A percentile compares a stretch with the other conserved stretches of the same genome.
These are phyloP conservation scores for Orussus abietinus DNA, from an alignment of 1,140 invertebrate species.

Conservation along the genomic window DNA sequence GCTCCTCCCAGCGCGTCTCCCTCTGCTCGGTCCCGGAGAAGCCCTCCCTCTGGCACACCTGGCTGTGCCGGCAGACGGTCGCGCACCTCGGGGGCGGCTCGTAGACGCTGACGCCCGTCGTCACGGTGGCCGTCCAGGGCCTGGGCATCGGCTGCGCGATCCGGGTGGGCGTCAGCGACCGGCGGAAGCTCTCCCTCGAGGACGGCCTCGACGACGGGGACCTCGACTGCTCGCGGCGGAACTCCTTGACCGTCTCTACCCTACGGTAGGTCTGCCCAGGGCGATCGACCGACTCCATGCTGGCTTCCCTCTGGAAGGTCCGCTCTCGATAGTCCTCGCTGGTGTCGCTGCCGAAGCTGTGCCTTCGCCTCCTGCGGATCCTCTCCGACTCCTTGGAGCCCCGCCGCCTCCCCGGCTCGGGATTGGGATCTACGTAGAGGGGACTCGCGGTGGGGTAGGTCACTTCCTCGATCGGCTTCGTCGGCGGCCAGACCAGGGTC, in stretches of 20 bases:
- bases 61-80: conserved; percentile 26
- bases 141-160: conserved; percentile 45
- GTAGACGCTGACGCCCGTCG: conserved; percentile 31
- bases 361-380: conserved; percentile 25
- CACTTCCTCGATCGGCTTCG: conserved; percentile 43
- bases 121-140: conserved; percentile 48
- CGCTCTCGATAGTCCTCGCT: conserved; percentile 17
- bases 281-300: conserved; percentile 43
- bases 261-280: conserved; percentile 38
- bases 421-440: conserved; percentile 48
- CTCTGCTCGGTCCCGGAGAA: conserved; percentile 17
- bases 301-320: conserved; percentile 20
- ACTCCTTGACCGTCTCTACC: conserved; percentile 34
- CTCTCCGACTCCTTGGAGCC: conserved; percentile 27
- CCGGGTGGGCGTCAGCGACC: conserved; percentile 47
- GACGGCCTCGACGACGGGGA: conserved; percentile 32
- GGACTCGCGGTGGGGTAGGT: conserved; percentile 51
- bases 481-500: conserved; percentile 40
- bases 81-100: conserved; percentile 24
- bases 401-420: conserved; percentile 32
- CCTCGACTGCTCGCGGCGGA: conserved; percentile 22
- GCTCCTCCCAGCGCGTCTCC: conserved; percentile 27
- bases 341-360: conserved; percentile 21
- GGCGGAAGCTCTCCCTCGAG: conserved; percentile 40
- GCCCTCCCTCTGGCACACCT: conserved; percentile 22